Evolutionary conservation across 2,797 vertebrate species (phyloP).

Genomic region (Pangasius sanitwongsei): DNA sequence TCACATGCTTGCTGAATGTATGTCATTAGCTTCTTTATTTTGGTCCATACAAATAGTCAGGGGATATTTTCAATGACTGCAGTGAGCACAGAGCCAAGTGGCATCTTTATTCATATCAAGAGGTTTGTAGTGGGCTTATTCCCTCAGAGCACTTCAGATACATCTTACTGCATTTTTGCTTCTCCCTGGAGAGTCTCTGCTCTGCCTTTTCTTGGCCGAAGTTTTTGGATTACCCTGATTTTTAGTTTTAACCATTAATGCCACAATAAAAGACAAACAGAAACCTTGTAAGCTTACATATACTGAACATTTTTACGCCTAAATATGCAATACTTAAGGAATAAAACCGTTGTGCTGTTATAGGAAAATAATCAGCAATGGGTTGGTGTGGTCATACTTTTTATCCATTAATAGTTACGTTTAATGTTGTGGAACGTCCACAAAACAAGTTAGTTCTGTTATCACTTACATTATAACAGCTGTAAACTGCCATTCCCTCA

Average conservation of each 20-base stretch:
- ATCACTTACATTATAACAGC: neutral
- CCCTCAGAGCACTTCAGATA: constrained; percentile 37
- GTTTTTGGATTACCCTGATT: constrained; percentile 22
- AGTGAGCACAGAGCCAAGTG: constrained; percentile 38
- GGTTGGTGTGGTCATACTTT: neutral
- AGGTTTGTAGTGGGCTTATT: constrained; percentile 43
- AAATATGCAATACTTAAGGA: neutral
- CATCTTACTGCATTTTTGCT: constrained; percentile 19
- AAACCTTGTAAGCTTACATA: neutral
- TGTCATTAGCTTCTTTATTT: constrained; percentile 42
- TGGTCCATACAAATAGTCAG: constrained; percentile 25
- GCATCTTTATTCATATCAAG: constrained; percentile 49
- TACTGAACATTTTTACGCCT: neutral
- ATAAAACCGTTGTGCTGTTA: neutral
- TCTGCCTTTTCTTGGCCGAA: constrained; percentile 19
- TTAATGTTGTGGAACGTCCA: neutral
- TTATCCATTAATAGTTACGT: neutral
- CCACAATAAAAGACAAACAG: neutral
- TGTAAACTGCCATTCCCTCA: neutral
- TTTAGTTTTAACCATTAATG: constrained; percentile 15
- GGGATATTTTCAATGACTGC: constrained; percentile 40
- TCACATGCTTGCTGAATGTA: constrained; percentile 53
- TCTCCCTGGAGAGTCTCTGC: constrained; percentile 13
- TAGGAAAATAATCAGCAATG: neutral
- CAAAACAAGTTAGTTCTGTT: neutral